phyloP scores from a whole-genome alignment of 2,797 vertebrate genomes.

The Ceryle rudis region DNA sequence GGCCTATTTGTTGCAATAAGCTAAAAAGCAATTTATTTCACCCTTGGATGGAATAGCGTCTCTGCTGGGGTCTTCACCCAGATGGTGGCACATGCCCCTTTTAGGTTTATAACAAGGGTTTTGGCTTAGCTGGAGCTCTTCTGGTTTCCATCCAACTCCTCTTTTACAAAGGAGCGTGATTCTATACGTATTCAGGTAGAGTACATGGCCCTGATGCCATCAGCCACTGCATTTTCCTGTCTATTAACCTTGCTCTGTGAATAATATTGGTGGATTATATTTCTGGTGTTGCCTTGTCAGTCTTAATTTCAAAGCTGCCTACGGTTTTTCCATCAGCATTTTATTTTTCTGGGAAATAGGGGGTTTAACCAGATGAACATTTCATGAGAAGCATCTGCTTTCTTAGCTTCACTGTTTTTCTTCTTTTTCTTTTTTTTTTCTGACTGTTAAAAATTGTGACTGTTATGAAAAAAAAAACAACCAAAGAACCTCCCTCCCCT shows the following conservation, averaged over 20 bases:
- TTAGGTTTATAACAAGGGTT: fast-evolving
- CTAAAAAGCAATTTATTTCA: not conserved
- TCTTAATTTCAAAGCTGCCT: conserved; percentile 10
- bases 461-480: not conserved
- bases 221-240: not conserved
- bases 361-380: not conserved
- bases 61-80: not conserved
- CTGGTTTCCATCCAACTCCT: not conserved
- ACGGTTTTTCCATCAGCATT: not conserved
- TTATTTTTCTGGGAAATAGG: conserved; percentile 28
- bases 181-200: not conserved
- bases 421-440: not conserved
- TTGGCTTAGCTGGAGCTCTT: not conserved
- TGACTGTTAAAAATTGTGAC: not conserved
- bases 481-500: not conserved
- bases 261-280: not conserved
- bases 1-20: not conserved
- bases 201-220: not conserved
- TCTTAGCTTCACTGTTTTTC: not conserved
- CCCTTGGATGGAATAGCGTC: not conserved
- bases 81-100: not conserved
- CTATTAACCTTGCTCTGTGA: conserved; percentile 18
- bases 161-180: not conserved
- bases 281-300: conserved; percentile 21
- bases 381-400: conserved; percentile 14